These are phyloP conservation scores for Procavia capensis DNA, from an alignment of 2,113 vertebrate species.

Conservation along the genomic window DNA sequence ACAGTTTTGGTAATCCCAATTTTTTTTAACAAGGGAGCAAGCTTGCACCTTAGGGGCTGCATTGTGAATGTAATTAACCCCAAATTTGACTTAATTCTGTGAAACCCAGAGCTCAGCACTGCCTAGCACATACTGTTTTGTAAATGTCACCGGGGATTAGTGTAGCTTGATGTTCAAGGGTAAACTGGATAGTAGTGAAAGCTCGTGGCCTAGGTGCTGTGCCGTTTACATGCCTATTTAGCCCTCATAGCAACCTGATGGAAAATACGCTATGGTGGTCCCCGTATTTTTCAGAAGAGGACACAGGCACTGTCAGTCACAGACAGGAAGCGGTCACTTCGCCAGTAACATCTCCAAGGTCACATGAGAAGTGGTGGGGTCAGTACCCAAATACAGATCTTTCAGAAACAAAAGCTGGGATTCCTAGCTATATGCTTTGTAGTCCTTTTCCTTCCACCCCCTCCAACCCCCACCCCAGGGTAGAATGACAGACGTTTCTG, in stretches of 20 bases:
- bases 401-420: not conserved
- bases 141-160: not conserved
- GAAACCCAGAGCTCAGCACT: not conserved
- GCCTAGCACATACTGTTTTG: not conserved
- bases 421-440: not conserved
- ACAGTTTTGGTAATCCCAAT: not conserved
- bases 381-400: not conserved
- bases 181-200: not conserved
- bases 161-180: not conserved
- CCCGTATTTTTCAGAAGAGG: not conserved
- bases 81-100: not conserved
- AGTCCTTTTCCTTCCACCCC: not conserved
- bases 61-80: not conserved
- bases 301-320: not conserved
- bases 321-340: not conserved
- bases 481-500: not conserved
- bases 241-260: not conserved
- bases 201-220: not conserved
- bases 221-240: not conserved
- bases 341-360: not conserved
- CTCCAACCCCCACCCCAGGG: too few relatives aligned
- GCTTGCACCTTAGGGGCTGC: not conserved
- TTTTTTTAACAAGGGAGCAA: not conserved
- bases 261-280: not conserved
- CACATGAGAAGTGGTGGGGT: not conserved